These are phyloP conservation scores for Ptychadena robeensis DNA, from an alignment of 2,797 vertebrate species.

Conservation along the genomic window DNA sequence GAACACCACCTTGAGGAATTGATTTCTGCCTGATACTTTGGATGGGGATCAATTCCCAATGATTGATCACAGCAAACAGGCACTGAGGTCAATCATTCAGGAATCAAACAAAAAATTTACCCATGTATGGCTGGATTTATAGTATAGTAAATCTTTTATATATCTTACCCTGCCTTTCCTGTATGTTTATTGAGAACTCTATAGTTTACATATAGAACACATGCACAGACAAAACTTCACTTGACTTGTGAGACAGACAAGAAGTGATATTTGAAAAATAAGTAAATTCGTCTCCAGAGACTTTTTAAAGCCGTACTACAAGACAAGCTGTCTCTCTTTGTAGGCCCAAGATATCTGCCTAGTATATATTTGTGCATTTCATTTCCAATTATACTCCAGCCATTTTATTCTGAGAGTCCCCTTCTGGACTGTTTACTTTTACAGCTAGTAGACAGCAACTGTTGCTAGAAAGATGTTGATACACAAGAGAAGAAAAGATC, in stretches of 20 bases:
- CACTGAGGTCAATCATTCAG: too few species aligned
- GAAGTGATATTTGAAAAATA: not conserved
- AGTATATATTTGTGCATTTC: conserved; percentile 17
- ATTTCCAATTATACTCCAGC: conserved; percentile 18
- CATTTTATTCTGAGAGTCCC: conserved; percentile 9
- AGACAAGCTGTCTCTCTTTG: conserved; percentile 43
- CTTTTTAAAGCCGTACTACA: conserved; percentile 26
- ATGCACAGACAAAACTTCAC: not conserved
- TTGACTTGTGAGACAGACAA: not conserved
- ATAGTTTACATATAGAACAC: not conserved
- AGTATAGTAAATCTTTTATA: not conserved
- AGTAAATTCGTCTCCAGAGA: not conserved
- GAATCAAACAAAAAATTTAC: not conserved
- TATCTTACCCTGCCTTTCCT: not conserved
- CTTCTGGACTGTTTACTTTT: conserved; percentile 45
- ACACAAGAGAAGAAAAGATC: conserved; percentile 35
- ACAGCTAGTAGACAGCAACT: conserved; percentile 46
- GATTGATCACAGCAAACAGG: too few species aligned
- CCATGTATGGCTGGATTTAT: not conserved
- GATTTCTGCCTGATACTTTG: too few species aligned
- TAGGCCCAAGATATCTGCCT: conserved; percentile 29
- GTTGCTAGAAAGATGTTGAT: conserved; percentile 50
- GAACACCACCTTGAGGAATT: too few species aligned
- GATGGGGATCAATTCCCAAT: too few species aligned
- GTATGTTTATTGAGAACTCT: not conserved